phyloP scores from a whole-genome alignment of 2,888 invertebrate species.

The Anagyrus pseudococci region DNA sequence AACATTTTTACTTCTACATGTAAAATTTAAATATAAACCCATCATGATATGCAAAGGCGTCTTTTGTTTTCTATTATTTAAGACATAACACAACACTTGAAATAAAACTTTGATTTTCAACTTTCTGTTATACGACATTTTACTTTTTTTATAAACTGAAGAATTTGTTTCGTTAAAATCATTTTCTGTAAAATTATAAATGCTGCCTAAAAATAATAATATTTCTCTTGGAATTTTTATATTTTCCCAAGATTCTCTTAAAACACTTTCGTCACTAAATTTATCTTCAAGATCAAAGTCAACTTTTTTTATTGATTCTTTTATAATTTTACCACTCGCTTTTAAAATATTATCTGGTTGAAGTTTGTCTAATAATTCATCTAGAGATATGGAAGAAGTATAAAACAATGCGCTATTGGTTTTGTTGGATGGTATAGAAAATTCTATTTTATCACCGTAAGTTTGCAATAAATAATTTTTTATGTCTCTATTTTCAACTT shows the following conservation, averaged over 20 bases:
- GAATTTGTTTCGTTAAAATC: slow-evolving; percentile 9
- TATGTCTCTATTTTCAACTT: not conserved
- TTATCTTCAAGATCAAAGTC: not conserved
- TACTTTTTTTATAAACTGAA: not conserved
- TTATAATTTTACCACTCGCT: not conserved
- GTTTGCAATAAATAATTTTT: not conserved
- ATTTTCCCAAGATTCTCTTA: not conserved
- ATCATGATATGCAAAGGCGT: slow-evolving; percentile 38
- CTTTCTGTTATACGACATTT: slow-evolving; percentile 15
- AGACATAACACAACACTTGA: slow-evolving; percentile 35
- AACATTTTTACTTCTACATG: slow-evolving; percentile 28
- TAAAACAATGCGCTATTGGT: not conserved
- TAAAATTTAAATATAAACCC: slow-evolving; percentile 28
- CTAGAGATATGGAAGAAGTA: not conserved
- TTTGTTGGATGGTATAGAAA: not conserved
- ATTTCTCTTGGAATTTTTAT: slow-evolving; percentile 18
- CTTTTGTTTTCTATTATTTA: slow-evolving; percentile 30
- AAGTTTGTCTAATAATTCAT: not conserved
- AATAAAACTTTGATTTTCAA: slow-evolving; percentile 34
- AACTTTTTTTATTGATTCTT: not conserved
- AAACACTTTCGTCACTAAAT: not conserved
- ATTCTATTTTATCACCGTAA: not conserved
- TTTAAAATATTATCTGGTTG: not conserved
- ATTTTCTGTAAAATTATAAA: slow-evolving; percentile 20
- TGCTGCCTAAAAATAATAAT: slow-evolving; percentile 17